Base-by-base conservation (phyloP, 2,797 vertebrate species). In the Hyperoplus lanceolatus region DNA sequence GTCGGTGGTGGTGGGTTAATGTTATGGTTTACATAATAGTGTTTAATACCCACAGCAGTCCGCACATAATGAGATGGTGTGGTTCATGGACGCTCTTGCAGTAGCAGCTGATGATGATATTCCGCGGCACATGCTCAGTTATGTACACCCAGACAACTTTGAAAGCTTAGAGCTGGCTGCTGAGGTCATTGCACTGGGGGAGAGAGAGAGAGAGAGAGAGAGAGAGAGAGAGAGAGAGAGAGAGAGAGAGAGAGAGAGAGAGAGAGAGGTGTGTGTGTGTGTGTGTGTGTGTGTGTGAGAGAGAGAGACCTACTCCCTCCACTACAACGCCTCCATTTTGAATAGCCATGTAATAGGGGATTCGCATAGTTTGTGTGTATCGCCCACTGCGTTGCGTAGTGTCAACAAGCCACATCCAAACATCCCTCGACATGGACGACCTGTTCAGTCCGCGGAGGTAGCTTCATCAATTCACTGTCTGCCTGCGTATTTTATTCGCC, bases 321-420 rank as follows among this genome's bases (percentile, higher is more conserved):
- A 94, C 96, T 95, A 92, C 96, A 95, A 95, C 96, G 97, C 98
- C 98, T 98, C 98, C 98, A 99, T 99, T 98, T 99, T 99, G 98
- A 97, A 97, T 92, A 95, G 96, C 92, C 94, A 94, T 94, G 96
- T 97, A 97, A 95, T 94, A 92, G 95, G 95, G 94, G 93, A 90
- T 90, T 93, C 92, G 94, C 94, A 94, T 95, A 96, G 96, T 97
- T 95, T 90, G 89, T 85, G 85, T 84, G 91, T 91, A 88, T 93
- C 94, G 93, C 93, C 93, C 91, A 87, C 93, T 90, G 91, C 88
- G 90, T 91, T 87, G 94, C 94, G 92, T 90, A 95, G 95, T 95
- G 95, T 95, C 95, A 96, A 95, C 95, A 96, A 94, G 95, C 95
- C 78, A 90, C 88, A 93, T 95, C 94, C 83, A 93, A 83, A 94